phyloP scores from a whole-genome alignment of 2,888 invertebrate species.

The Dromius quadrimaculatus region DNA sequence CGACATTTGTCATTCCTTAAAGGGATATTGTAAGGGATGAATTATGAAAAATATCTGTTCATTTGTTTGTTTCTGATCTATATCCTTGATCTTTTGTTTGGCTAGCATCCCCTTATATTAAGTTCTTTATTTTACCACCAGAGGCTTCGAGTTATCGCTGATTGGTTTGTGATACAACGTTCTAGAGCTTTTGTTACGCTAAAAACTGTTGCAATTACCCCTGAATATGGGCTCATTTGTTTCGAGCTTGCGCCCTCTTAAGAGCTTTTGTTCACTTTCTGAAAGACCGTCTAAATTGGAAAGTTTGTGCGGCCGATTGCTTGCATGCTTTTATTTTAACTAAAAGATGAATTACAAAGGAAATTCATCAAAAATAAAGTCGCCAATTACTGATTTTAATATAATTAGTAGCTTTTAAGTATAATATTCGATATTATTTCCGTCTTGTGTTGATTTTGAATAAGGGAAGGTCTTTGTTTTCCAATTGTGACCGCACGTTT shows the following conservation, averaged over 20 bases:
- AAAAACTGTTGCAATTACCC: constrained; percentile 51
- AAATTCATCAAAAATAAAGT: too few relatives aligned
- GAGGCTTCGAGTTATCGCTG: constrained; percentile 62
- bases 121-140: constrained; percentile 62
- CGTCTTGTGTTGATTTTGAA: neutral
- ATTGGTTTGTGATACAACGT: constrained; percentile 62
- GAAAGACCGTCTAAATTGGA: constrained; percentile 46
- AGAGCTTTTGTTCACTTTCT: constrained; percentile 18
- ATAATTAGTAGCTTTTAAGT: too few relatives aligned
- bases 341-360: constrained; percentile 23
- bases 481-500: constrained; percentile 22
- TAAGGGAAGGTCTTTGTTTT: constrained; percentile 5
- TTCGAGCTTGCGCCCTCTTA: constrained; percentile 25
- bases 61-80: neutral
- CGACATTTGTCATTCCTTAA: too few relatives aligned
- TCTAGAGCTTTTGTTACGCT: constrained; percentile 49
- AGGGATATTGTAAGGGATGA: too few relatives aligned
- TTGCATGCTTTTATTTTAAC: constrained; percentile 43
- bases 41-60: constrained; percentile 52
- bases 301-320: constrained; percentile 46
- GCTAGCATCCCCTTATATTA: constrained; percentile 53
- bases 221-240: constrained; percentile 46
- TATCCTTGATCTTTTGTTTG: constrained; percentile 40
- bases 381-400: too few relatives aligned
- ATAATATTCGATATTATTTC: neutral